phyloP scores from a whole-genome alignment of 1,140 invertebrate species.

The Aphaenogaster rudis region DNA sequence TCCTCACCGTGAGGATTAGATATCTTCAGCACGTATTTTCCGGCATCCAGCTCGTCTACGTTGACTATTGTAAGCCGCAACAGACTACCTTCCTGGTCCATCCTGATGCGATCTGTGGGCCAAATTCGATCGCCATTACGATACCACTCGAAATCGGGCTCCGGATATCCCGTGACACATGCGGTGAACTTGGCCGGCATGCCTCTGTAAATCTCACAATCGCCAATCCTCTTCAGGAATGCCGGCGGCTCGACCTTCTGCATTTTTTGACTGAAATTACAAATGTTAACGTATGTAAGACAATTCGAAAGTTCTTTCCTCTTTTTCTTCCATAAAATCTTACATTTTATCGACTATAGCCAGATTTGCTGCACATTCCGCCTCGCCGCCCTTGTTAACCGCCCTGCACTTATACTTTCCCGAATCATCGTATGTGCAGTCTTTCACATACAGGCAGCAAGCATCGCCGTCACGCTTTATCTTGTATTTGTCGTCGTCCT shows the following conservation, averaged over 20 bases:
- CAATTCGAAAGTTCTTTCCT: background rate
- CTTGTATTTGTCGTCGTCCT: slow-evolving; percentile 91
- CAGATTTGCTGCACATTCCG: slow-evolving; percentile 91
- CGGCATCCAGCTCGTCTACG: slow-evolving; percentile 93
- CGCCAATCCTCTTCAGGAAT: slow-evolving; percentile 96
- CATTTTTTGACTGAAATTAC: slow-evolving; percentile 84
- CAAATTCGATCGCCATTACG: slow-evolving; percentile 93
- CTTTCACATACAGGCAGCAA: slow-evolving; percentile 91
- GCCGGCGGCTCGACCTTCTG: slow-evolving; percentile 93
- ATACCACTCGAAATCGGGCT: slow-evolving; percentile 95
- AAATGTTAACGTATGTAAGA: background rate
- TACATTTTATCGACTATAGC: slow-evolving; percentile 94
- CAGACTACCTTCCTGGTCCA: slow-evolving; percentile 93
- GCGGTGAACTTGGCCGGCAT: slow-evolving; percentile 97
- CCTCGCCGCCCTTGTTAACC: slow-evolving; percentile 93
- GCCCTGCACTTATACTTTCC: slow-evolving; percentile 93
- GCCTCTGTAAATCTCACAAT: slow-evolving; percentile 94
- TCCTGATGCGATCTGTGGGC: slow-evolving; percentile 92
- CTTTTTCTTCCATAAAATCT: slow-evolving; percentile 80
- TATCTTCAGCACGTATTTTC: slow-evolving; percentile 93
- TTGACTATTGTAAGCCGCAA: slow-evolving; percentile 92
- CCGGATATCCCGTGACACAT: slow-evolving; percentile 94
- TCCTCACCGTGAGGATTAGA: slow-evolving; percentile 95
- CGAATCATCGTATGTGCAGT: slow-evolving; percentile 90
- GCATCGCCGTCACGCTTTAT: slow-evolving; percentile 93